Base-by-base conservation (phyloP, 2,113 vertebrate genomes). In the Bos javanicus region DNA sequence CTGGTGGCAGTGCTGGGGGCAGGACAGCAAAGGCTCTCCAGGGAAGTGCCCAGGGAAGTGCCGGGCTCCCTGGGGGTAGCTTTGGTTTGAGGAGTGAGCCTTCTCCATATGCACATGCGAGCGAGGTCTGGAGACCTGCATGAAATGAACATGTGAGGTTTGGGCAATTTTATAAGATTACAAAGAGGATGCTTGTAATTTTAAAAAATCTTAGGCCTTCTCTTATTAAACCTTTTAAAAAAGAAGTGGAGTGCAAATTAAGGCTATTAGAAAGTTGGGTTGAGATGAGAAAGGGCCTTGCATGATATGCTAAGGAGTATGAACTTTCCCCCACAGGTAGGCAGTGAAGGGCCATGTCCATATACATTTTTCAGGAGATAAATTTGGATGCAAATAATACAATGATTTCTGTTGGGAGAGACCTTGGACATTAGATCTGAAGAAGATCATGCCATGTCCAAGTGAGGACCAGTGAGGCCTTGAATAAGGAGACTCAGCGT, bases 381-480 rank as follows among this genome's bases (percentile, higher is more conserved):
- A 14, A 74, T 93, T 83, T 90, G 28, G 50, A 90, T 95, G 36
- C 57, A 92, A 80, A 87, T 88, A 91, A 59, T 21, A 28, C 21
- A 48, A 12, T 76, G 59, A 28, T 52, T 84, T 94, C 11, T 74
- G 8, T 74, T 39, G 52, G 3, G 50, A 96, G 62, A 56, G 6
- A 71, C 8, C 28, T 26, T 67, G 15, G n/a, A 86, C 86, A 50
- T 62, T 13, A 59, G 23, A 17, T 94, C 86, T 92, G 26, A 89
- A 59, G 19, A 86, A 83, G 30, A 30, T 17, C 36, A 3, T 39
- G 8, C 21, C 43, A n/a, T 26, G n/a, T 60, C 46, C 64, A 62
- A 39, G 21, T 57, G 71, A 90, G 26, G 26, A 62, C 52, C 87
- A 52, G 30, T 30, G 67, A 81, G 81, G 9, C 14, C 36, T 62